Evolutionary conservation across 2,113 vertebrate species (phyloP).

Genomic region (Dolichallabes microphthalmus): DNA sequence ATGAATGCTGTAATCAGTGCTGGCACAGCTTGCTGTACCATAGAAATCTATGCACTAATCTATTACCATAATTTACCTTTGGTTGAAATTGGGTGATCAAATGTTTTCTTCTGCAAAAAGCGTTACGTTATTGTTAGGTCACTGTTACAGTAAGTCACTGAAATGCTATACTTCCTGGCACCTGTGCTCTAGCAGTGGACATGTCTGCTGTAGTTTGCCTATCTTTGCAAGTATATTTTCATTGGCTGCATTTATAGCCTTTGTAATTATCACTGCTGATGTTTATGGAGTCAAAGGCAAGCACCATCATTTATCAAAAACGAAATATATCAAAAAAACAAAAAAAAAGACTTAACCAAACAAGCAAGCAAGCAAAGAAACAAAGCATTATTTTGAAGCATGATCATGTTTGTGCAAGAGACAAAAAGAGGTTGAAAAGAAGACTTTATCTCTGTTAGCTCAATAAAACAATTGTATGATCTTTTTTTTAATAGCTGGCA

Average conservation of each 20-base stretch:
- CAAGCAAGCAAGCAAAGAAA: neutral
- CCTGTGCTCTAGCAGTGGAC: conserved; percentile 31
- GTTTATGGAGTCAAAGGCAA: conserved; percentile 46
- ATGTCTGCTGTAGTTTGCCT: conserved; percentile 52
- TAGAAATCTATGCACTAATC: conserved; percentile 73
- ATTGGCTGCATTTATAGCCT: conserved; percentile 54
- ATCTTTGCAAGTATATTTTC: conserved; percentile 54
- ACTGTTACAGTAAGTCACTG: conserved; percentile 35
- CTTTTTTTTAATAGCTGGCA: conserved; percentile 18
- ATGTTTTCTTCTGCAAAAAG: conserved; percentile 40
- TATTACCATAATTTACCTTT: conserved; percentile 53
- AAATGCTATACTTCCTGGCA: conserved; percentile 49
- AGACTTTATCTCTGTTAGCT: conserved; percentile 31
- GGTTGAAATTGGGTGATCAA: conserved; percentile 57
- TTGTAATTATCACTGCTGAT: conserved; percentile 38
- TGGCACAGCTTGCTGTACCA: conserved; percentile 66
- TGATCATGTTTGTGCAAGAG: conserved; percentile 56
- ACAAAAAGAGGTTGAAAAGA: conserved; percentile 45
- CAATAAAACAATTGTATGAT: conserved; percentile 48
- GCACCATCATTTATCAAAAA: conserved; percentile 45
- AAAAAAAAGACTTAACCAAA: conserved; percentile 14
- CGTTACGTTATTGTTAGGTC: conserved; percentile 27
- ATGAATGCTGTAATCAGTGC: conserved; percentile 65
- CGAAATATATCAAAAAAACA: conserved; percentile 9
- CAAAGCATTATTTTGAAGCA: conserved; percentile 59